phyloP scores from a whole-genome alignment of 2,797 vertebrate genomes.

The Gallirallus australis region DNA sequence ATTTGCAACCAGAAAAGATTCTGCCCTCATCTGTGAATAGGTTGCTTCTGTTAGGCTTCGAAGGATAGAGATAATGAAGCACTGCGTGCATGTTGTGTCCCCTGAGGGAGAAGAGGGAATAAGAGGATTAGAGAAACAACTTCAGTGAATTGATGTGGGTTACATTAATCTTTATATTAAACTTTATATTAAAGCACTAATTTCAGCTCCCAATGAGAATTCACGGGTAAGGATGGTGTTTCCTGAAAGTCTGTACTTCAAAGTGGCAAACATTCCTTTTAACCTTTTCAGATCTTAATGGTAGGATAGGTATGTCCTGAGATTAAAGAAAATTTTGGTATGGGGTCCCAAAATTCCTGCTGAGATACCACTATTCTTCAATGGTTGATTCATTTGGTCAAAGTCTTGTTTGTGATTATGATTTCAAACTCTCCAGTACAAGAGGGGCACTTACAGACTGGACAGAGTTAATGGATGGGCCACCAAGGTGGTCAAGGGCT shows the following conservation, averaged over 20 bases:
- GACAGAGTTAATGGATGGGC: not conserved
- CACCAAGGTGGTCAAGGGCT: not conserved
- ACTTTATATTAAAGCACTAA: not conserved
- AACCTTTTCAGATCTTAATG: not conserved
- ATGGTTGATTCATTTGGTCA: not conserved
- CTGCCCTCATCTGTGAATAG: not conserved
- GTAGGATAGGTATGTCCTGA: not conserved
- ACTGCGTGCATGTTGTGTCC: not conserved
- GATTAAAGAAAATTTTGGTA: not conserved
- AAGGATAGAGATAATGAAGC: slow-evolving; percentile 22
- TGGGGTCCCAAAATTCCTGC: not conserved
- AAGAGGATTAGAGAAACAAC: slow-evolving; percentile 42
- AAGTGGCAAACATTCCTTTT: not conserved
- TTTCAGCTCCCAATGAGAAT: not conserved
- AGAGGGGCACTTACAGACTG: not conserved
- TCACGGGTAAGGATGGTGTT: not conserved
- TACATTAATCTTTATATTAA: not conserved
- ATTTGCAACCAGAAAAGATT: not conserved
- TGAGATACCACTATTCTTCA: not conserved
- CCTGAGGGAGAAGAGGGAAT: not conserved
- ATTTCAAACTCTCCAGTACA: not conserved
- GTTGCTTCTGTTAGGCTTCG: not conserved
- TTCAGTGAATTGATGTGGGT: not conserved
- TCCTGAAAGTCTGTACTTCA: not conserved
- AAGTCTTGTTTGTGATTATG: not conserved